Evolutionary conservation across 1,140 invertebrate genomes (phyloP), one percentile per base, ranked within the genome.

Genomic region (Heliconius eleuchia): DNA sequence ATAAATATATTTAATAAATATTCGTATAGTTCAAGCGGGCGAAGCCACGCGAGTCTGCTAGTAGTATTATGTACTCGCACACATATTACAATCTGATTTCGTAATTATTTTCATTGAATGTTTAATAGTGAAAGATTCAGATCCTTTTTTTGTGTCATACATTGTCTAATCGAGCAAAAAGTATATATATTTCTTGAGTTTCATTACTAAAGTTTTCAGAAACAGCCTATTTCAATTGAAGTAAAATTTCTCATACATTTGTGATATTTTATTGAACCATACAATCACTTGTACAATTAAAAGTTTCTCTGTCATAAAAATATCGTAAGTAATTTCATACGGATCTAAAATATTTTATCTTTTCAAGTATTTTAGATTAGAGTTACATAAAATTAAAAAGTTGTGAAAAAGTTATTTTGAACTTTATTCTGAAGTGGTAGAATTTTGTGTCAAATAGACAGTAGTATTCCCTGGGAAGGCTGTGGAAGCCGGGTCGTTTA

Each of bases 401-500:
- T n/a, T n/a, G 13, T 18, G 23, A 42, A 13, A 11, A 7, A 23
- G 7, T n/a, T 34, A 71, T 18, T 19, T 19, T 16, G 37, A 34
- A 39, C 74, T 75, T 11, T 70, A 71, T 30, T 27, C 19, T n/a
- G 30, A 19, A 16, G 23, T n/a, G 13, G n/a, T 50, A 78, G 55
- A 78, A 11, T 73, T 74, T 73, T 16, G 0, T 52, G 34, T 74
- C 7, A 37, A 75, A 27, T 5, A 23, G 13, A 50, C 2, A 27
- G 23, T 9, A 30, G 71, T 72, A 16, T 74, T 18, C 52, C 50
- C 52, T 71, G 60, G 78, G 52, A 42, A 72, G 34, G 73, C 27
- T 73, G 71, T 74, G 52, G 72, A 76, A 80, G 74, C 74, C 60
- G 42, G 52, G 57, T 60, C 75, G 34, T 80, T 50, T 34, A 39